Conservation (phyloP, 2,797 vertebrate genomes). For the Microctenopoma stevenorrisi region DNA sequence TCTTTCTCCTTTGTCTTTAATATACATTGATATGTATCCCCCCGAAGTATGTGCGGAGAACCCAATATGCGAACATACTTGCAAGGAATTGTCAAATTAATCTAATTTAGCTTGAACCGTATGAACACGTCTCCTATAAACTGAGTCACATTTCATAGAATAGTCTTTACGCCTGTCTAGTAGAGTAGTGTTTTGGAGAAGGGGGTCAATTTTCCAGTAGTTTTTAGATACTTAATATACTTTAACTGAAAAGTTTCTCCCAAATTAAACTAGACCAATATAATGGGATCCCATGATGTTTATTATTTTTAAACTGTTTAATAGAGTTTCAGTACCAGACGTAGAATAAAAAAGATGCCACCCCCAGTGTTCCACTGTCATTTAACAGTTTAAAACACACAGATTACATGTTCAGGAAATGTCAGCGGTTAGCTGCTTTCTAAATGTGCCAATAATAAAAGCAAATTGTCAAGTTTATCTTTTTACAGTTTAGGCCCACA, state of each 20-base stretch:
- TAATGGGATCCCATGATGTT: neutral
- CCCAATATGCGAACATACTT: neutral
- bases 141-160: neutral
- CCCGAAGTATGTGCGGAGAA: no score
- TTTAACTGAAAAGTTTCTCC: neutral
- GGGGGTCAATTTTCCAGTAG: neutral
- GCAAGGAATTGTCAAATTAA: neutral
- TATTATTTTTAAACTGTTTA: neutral
- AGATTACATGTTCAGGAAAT: neutral
- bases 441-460: conserved; percentile 3
- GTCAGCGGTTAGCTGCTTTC: neutral
- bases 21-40: no score
- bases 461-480: neutral
- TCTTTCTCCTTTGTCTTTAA: no score
- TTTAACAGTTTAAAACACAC: neutral
- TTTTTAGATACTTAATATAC: neutral
- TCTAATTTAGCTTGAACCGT: neutral
- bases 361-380: neutral
- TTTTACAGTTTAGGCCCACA: neutral
- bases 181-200: neutral
- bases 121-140: neutral
- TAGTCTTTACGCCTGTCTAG: neutral
- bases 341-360: neutral
- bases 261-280: neutral
- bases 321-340: neutral